Conservation (phyloP, 2,113 vertebrate genomes). For the Halichoeres trimaculatus region DNA sequence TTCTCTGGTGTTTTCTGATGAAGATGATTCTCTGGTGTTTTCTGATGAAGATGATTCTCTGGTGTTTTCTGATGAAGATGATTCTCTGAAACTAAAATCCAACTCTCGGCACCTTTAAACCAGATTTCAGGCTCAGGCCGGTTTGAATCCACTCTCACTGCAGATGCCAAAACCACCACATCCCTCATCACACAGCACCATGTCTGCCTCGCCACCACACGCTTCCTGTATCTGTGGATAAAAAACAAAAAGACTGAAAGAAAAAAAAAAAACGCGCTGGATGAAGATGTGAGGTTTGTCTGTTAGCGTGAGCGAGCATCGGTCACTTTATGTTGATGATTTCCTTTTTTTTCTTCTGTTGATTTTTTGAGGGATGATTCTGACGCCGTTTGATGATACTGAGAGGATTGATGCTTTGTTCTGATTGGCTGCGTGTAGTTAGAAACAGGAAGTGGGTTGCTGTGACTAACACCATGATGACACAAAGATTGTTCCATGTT, state of each 20-base stretch:
- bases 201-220: conserved; percentile 32
- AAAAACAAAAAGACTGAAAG: conserved; percentile 13
- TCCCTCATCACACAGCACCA: conserved; percentile 10
- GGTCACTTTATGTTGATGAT: conserved; percentile 51
- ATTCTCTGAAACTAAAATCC: not conserved
- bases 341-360: conserved; percentile 5
- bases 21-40: not conserved
- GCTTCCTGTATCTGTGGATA: conserved; percentile 51
- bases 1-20: not conserved
- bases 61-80: not conserved
- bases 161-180: conserved; percentile 1
- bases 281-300: not conserved
- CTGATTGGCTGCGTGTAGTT: conserved; percentile 56
- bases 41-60: not conserved
- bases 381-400: conserved; percentile 23
- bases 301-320: conserved; percentile 25
- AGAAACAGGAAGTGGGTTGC: conserved; percentile 56
- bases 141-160: conserved; percentile 16
- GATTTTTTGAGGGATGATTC: conserved; percentile 20
- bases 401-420: conserved; percentile 33
- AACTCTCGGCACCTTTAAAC: conserved; percentile 6
- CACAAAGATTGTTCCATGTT: conserved; percentile 68
- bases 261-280: conserved; percentile 1
- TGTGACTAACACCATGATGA: conserved; percentile 59
- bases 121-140: not conserved